Base-by-base conservation (phyloP, 2,113 vertebrate species). In the Notarius lentiginosus region DNA sequence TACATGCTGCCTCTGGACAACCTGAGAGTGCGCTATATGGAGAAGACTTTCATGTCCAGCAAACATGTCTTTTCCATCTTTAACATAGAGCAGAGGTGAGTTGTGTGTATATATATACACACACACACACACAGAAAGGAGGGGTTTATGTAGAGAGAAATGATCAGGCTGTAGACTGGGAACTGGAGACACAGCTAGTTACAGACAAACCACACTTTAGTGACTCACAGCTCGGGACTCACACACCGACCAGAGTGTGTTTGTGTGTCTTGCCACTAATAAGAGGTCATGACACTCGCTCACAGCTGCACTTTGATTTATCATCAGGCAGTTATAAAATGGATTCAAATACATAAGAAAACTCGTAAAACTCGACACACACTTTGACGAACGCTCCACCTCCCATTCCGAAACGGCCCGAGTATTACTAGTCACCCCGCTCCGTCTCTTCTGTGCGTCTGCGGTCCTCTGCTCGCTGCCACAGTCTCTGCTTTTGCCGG, bases 1-100 rank as follows among this genome's bases (percentile, higher is more conserved):
- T 99, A 97, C 90, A 97, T 98, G 97, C 96, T 99, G 89, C 96
- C 96, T 66, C 94, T 96, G 93, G 96, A 97, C 92, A 96, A 97
- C 93, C 91, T 97, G 90, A 96, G 96, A 89, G 94, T 97, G 83
- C 95, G 96, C 77, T 96, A 97, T 79, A 95, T 96, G 89, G 96
- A 96, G 91, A 97, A 95, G 90, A 92, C 95, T 90, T 97, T 97
- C 92, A 96, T 96, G 96, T 97, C 96, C 91, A 96, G 95, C 93
- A 97, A 96, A 92, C 95, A 86, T 89, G 91, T 91, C 89, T 96
- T 97, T 91, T 95, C 96, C 17, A 91, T 97, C 92, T 97, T 96
- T 93, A 96, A 97, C 92, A 96, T 96, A 11, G 96, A 97, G 87
- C 96, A 95, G 87, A 97, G 96, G 96, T 96, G 91, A 94, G 94